Percentiles rank a stretch among this genome's conserved stretches.
These are phyloP conservation scores for Melangyna quadrimaculata DNA, from an alignment of 2,888 invertebrate species.

Conservation along the genomic window DNA sequence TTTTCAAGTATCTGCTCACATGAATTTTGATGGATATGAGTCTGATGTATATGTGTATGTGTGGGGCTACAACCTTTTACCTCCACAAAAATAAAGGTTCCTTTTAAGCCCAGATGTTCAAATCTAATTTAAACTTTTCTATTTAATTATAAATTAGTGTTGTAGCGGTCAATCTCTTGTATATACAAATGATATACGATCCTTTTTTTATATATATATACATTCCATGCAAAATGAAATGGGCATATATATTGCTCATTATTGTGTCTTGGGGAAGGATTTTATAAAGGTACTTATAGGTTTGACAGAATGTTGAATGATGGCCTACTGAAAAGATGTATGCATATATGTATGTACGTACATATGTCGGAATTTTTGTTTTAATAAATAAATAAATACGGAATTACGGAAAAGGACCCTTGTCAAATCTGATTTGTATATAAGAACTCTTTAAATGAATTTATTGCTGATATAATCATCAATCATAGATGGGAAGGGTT, in stretches of 20 bases:
- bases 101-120: slow-evolving; percentile 36
- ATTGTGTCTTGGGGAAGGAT: neutral
- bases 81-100: neutral
- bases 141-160: slow-evolving; percentile 70
- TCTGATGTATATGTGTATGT: neutral
- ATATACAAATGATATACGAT: neutral
- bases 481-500: slow-evolving; percentile 34
- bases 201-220: too few species aligned
- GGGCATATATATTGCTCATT: slow-evolving; percentile 66
- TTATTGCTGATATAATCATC: slow-evolving; percentile 50
- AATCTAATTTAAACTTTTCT: slow-evolving; percentile 71
- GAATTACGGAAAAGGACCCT: slow-evolving; percentile 44
- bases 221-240: slow-evolving; percentile 34
- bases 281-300: neutral
- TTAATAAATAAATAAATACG: slow-evolving; percentile 44
- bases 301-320: slow-evolving; percentile 17
- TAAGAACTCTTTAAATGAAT: slow-evolving; percentile 46
- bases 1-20: slow-evolving; percentile 45
- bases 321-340: neutral
- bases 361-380: too few species aligned
- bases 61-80: neutral
- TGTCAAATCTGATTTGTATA: slow-evolving; percentile 39
- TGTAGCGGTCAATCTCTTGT: slow-evolving; percentile 54
- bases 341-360: too few species aligned
- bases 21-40: slow-evolving; percentile 57